Evolutionary conservation across 2,113 vertebrate genomes (phyloP), one percentile per base, ranked within the genome.

Genomic region (Syrmaticus mikado): DNA sequence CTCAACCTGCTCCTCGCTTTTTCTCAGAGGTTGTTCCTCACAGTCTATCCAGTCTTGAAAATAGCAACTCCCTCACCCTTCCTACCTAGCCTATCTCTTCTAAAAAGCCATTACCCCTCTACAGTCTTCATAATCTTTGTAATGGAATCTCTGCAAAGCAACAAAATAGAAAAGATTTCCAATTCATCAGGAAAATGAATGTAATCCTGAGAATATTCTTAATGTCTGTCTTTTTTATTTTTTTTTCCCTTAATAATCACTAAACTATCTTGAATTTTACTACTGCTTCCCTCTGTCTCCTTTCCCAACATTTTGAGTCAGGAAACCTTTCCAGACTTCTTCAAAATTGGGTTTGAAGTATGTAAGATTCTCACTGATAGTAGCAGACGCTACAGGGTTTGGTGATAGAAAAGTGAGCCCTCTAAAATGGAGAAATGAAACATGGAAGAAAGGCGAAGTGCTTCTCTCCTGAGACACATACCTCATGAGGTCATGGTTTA

Each of bases 391-490:
- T 87, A 55, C 55, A 85, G 45, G 13, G 8, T 53, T 95, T 12
- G 27, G 64, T 62, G 55, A 36, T 11, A 73, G 21, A 52, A 38
- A 34, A 41, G n/a, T 1, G 1, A 87, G 87, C 9, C 34, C 17
- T 53, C 53, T 48, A 52, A 87, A 95, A 74, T 0, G 0, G 34
- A 83, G 64, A 60, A 13, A 60, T 10, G 72, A 67, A 58, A 57
- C 24, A 13, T 1, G 57, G 24, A 92, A 76, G 38, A 66, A 73
- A 2, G 0, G 0, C 16, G 24, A 73, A 1, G 1, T 45, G 10
- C 41, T 61, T 62, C 55, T 9, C 34, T 72, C 43, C 32, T 9
- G 6, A 68, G 48, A 48, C 24, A 16, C 34, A 1, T 34, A 41
- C 19, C 62, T 75, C 6, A 6, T 70, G 43, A 74, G 15, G 43